Evolutionary conservation across 1,140 invertebrate genomes (phyloP), one percentile per base, ranked within the genome.

Genomic region (Musca domestica): DNA sequence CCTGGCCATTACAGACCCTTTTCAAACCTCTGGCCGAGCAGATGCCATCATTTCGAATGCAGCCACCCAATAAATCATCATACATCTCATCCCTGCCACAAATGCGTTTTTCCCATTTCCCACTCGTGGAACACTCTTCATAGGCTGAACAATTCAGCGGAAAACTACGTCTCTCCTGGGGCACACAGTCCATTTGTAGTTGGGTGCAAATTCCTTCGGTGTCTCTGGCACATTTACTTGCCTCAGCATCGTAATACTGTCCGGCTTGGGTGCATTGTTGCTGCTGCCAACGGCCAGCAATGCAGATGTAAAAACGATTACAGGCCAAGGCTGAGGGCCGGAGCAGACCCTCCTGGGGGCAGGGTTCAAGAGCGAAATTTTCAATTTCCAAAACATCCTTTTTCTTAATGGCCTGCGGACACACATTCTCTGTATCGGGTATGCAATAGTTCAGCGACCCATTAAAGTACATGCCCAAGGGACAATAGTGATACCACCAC

Each of bases 401-500:
- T 14, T 12, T 4, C 17, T 58, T 19, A 17, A 48, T 2, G 10
- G 25, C 48, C 6, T 51, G 7, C 0, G 9, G 15, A 12, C 78
- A 80, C 54, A 73, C 70, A 0, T 66, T 61, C 1, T 58, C 69
- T 47, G 73, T 69, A 34, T 78, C 76, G 19, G 76, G 77, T 63
- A 76, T 64, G 27, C 78, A 80, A 23, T 80, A 80, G 71, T 78
- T 80, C 19, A 66, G 68, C 23, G 70, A 27, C 1, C 19, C 49
- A 56, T 75, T 80, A 14, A 76, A 80, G 64, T 74, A 80, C 77
- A 77, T 80, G 23, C 75, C 75, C 4, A 75, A 30, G 0, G 77
- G 76, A 58, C 78, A 80, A 22, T 74, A 74, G 2, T 78, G 75
- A 22, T 71, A 66, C 76, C 77, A 80, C 78, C 77, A 80, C 10